These are phyloP conservation scores for Diprion similis DNA, from an alignment of 1,140 invertebrate species.

Conservation along the genomic window DNA sequence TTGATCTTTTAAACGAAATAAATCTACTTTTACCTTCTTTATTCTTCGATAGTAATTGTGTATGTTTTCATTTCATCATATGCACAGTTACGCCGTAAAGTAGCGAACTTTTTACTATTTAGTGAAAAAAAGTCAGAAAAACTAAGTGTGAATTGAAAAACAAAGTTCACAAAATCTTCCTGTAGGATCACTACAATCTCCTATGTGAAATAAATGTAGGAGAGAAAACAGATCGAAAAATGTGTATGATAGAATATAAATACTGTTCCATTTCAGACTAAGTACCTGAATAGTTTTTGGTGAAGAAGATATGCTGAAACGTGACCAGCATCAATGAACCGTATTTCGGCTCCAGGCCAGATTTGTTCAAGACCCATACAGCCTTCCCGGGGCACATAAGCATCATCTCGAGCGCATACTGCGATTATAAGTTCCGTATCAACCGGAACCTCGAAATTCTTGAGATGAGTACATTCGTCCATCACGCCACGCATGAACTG, in stretches of 20 bases:
- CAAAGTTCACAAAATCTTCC: conserved; percentile 9
- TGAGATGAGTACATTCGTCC: conserved; percentile 98
- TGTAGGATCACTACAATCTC: conserved; percentile 9
- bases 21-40: background rate
- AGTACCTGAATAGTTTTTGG: conserved; percentile 85
- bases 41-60: conserved; percentile 9
- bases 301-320: conserved; percentile 88
- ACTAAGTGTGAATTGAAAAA: conserved; percentile 14
- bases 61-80: no score
- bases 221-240: conserved; percentile 1
- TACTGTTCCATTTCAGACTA: conserved; percentile 9
- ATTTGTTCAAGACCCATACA: conserved; percentile 83
- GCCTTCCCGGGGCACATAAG: conserved; percentile 88
- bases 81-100: no score
- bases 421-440: conserved; percentile 88
- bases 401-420: conserved; percentile 88
- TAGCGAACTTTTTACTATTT: no score
- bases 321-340: conserved; percentile 89
- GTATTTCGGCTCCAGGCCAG: conserved; percentile 90
- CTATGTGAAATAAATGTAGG: background rate
- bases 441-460: conserved; percentile 85
- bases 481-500: conserved; percentile 98
- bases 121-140: no score
- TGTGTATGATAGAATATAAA: conserved; percentile 17
- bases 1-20: no score